A percentile compares a stretch with the other conserved stretches of the same genome.
Conservation (phyloP, 2,797 vertebrate species). For the Sebastes alutus region DNA sequence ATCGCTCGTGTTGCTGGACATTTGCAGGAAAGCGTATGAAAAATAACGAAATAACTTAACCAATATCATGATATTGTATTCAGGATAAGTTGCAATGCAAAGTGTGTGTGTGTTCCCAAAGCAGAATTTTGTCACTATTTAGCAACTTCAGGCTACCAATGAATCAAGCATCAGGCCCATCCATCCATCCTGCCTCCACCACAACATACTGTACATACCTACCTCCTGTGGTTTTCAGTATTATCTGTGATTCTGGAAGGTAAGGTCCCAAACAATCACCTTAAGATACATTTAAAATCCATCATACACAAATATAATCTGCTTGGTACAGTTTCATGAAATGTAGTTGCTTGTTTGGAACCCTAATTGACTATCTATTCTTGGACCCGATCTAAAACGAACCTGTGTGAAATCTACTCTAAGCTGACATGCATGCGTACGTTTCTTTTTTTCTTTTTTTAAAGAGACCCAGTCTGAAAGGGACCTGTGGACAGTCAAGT, state of each 20-base stretch:
- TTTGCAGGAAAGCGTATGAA: accelerated
- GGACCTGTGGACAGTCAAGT: no score
- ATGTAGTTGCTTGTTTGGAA: background rate
- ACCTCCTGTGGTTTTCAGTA: background rate
- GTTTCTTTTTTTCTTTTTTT: background rate
- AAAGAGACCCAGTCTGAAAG: no score
- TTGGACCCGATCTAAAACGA: background rate
- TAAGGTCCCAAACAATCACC: no score
- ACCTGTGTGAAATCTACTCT: background rate
- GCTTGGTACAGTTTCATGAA: background rate
- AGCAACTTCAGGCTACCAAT: background rate
- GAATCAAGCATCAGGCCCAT: background rate
- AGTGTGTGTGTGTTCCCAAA: background rate
- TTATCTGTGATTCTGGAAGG: background rate
- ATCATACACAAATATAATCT: background rate
- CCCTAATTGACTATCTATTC: background rate
- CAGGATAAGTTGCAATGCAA: background rate
- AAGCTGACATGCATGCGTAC: background rate
- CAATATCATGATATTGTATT: no score
- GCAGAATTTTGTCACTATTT: background rate
- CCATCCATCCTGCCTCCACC: background rate
- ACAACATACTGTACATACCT: no score
- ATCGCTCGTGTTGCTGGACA: background rate
- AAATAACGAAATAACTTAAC: background rate
- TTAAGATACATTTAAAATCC: background rate